These are phyloP conservation scores for Synergus itoensis DNA, from an alignment of 2,888 invertebrate species.

Conservation along the genomic window DNA sequence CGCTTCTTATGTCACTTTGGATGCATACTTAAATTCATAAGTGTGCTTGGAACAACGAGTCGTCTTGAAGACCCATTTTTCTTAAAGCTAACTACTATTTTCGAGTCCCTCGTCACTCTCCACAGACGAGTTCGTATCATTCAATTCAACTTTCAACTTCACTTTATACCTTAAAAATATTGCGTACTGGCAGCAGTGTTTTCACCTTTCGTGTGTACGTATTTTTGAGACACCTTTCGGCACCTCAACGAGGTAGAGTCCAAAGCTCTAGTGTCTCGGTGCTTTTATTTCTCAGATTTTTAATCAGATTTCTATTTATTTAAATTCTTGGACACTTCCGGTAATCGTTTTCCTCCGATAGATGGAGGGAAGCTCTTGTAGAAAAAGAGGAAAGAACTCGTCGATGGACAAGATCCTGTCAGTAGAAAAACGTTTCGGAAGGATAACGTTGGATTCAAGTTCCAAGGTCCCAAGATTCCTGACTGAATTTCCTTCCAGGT, in stretches of 20 bases:
- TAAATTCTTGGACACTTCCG: background rate
- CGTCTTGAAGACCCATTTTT: slow-evolving; percentile 24
- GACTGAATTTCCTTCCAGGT: background rate
- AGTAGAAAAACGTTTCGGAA: slow-evolving; percentile 47
- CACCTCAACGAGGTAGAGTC: slow-evolving; percentile 21
- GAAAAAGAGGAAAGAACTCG: slow-evolving; percentile 36
- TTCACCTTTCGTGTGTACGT: slow-evolving; percentile 59
- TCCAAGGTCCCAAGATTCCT: background rate
- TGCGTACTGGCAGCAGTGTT: slow-evolving; percentile 71
- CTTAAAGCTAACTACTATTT: slow-evolving; percentile 12
- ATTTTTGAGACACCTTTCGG: background rate
- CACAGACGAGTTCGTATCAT: slow-evolving; percentile 16
- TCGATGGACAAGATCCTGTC: slow-evolving; percentile 38
- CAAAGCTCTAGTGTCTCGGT: slow-evolving; percentile 42
- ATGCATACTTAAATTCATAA: slow-evolving; percentile 36
- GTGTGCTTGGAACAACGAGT: slow-evolving; percentile 16
- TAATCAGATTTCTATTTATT: background rate
- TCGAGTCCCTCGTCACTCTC: background rate
- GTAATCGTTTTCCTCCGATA: slow-evolving; percentile 45
- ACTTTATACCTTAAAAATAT: slow-evolving; percentile 57
- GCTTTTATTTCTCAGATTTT: slow-evolving; percentile 7
- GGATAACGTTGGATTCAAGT: slow-evolving; percentile 13
- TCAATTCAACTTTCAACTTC: slow-evolving; percentile 35
- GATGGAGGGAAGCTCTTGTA: background rate
- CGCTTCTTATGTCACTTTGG: slow-evolving; percentile 41